Evolutionary conservation across 1,140 invertebrate genomes (phyloP).

Genomic region (Adelges cooleyi): DNA sequence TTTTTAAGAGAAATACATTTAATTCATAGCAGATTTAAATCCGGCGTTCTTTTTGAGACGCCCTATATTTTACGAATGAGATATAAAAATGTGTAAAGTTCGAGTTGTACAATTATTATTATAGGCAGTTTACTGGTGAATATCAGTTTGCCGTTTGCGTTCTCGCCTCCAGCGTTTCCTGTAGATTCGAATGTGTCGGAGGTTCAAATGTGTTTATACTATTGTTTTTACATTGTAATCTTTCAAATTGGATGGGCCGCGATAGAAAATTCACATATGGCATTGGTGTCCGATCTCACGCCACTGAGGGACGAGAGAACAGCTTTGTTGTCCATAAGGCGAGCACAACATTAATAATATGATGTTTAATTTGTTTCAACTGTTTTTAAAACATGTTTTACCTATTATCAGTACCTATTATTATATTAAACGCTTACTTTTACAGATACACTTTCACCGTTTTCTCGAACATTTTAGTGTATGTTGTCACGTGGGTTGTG

Average conservation of each 20-base stretch:
- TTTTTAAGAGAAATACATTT: no score
- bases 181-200: background rate
- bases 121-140: slow-evolving; percentile 6
- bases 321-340: slow-evolving; percentile 76
- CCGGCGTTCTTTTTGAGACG: no score
- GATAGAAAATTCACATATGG: slow-evolving; percentile 88
- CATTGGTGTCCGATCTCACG: slow-evolving; percentile 62
- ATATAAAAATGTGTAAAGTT: no score
- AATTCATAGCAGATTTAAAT: no score
- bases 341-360: no score
- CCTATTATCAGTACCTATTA: slow-evolving; percentile 17
- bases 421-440: slow-evolving; percentile 30
- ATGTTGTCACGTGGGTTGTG: slow-evolving; percentile 52
- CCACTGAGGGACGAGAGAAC: slow-evolving; percentile 66
- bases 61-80: no score
- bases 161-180: background rate
- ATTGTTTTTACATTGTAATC: slow-evolving; percentile 66
- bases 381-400: background rate
- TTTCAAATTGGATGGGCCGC: slow-evolving; percentile 96
- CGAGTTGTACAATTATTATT: no score
- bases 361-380: slow-evolving; percentile 5
- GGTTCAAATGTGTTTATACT: slow-evolving; percentile 3
- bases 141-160: slow-evolving; percentile 15
- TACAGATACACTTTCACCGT: slow-evolving; percentile 61
- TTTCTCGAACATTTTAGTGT: slow-evolving; percentile 55